A percentile compares a stretch with the other conserved stretches of the same genome.
Conservation (phyloP, 2,113 vertebrate genomes). For the Noctilio leporinus region DNA sequence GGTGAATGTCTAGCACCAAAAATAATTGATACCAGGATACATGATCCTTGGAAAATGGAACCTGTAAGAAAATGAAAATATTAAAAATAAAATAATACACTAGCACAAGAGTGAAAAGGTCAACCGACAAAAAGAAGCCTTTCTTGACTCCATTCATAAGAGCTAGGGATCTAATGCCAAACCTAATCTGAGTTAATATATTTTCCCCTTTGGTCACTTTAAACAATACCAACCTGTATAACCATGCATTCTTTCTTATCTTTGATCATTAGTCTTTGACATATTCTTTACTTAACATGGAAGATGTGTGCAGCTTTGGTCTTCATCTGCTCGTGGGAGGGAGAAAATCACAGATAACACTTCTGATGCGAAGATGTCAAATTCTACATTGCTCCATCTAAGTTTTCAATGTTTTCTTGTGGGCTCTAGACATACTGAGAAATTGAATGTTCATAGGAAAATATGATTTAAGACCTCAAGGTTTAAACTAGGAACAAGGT, state of each 20-base stretch:
- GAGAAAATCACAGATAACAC: not conserved
- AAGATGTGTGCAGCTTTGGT: not conserved
- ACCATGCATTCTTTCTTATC: not conserved
- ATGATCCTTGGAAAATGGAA: not conserved
- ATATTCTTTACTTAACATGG: not conserved
- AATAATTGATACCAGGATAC: not conserved
- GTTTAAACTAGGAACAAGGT: not conserved
- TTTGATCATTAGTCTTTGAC: not conserved
- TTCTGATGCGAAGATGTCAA: not conserved
- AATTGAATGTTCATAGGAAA: not conserved
- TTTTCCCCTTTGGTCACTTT: not conserved
- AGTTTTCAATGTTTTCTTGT: not conserved
- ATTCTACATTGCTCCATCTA: not conserved
- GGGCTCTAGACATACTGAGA: not conserved
- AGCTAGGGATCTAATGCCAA: not conserved
- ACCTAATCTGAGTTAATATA: not conserved
- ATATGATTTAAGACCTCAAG: not conserved
- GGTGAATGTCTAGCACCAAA: not conserved
- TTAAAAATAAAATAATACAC: not conserved
- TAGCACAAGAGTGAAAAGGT: not conserved
- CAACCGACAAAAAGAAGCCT: not conserved
- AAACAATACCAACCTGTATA: not conserved
- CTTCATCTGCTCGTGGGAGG: not conserved
- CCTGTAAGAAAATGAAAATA: not conserved
- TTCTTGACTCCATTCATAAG: not conserved